Percentiles rank a stretch among this genome's conserved stretches.
Conservation (phyloP, 1,140 invertebrate species). For the Drosophila orosa region DNA sequence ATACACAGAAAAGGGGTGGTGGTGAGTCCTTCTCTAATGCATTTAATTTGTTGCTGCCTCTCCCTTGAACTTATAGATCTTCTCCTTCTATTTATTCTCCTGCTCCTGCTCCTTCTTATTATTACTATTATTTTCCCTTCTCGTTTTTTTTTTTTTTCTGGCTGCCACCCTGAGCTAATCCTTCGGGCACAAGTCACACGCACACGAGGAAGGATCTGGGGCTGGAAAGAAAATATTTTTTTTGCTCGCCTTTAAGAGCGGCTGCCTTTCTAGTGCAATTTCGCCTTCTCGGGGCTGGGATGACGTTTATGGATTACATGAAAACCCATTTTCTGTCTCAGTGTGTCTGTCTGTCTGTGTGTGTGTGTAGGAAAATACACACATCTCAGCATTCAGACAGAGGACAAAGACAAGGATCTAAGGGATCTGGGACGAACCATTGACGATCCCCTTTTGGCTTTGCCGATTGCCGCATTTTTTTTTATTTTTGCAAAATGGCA, state of each 20-base stretch:
- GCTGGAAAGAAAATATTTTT: slow-evolving; percentile 63
- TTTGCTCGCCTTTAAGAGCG: slow-evolving; percentile 58
- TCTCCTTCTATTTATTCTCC: background rate
- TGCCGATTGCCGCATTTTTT: slow-evolving; percentile 38
- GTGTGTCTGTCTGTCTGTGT: slow-evolving; percentile 1
- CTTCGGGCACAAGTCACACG: slow-evolving; percentile 65
- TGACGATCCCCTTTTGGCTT: slow-evolving; percentile 38
- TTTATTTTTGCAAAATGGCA: slow-evolving; percentile 62
- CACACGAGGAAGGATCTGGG: slow-evolving; percentile 33
- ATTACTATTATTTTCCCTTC: background rate
- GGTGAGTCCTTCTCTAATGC: slow-evolving; percentile 68
- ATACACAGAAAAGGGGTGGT: slow-evolving; percentile 63
- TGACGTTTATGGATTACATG: slow-evolving; percentile 84
- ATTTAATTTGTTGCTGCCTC: slow-evolving; percentile 79
- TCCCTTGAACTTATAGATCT: background rate
- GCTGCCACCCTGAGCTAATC: slow-evolving; percentile 61
- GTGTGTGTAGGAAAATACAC: slow-evolving; percentile 8
- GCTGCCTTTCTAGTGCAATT: slow-evolving; percentile 60
- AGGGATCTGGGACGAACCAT: slow-evolving; percentile 39
- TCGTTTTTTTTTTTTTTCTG: slow-evolving; percentile 5
- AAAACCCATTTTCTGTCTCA: slow-evolving; percentile 63
- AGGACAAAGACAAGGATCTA: slow-evolving; percentile 45
- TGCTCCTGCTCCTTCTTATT: background rate
- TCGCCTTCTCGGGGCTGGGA: slow-evolving; percentile 46
- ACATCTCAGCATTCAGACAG: slow-evolving; percentile 2